Evolutionary conservation across 2,113 vertebrate genomes (phyloP), one percentile per base, ranked within the genome.

Genomic region (Alligator sinensis): DNA sequence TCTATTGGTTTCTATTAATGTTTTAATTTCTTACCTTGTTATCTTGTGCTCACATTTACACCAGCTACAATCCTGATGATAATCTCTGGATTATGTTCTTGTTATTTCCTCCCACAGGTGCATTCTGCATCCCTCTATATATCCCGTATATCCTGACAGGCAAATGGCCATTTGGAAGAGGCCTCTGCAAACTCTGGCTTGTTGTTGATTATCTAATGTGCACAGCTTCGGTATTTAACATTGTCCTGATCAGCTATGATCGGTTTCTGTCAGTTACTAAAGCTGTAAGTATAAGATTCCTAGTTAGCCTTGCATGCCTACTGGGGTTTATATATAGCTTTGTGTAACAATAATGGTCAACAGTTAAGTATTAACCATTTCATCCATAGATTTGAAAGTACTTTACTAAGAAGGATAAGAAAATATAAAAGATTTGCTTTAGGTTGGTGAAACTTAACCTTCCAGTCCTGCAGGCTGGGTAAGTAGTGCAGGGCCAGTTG

Each of bases 161-260:
- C 75, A 93, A 38, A 0, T 99, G 98, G 99, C 96, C 94, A 4
- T 97, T 99, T 92, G 98, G 98, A 92, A 97, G 94, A 86, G 90
- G 92, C 8, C 24, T 99, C 22, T 99, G 99, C 92, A 98, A 98
- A 76, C 96, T 99, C 78, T 99, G 99, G 99, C 98, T 99, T 77
- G 93, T 98, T 74, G 86, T 96, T 93, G 99, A 99, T 97, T 99
- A 99, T 94, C 97, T 99, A 11, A 64, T 99, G 84, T 99, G 99
- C 63, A 97, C 99, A 22, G 97, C 99, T 2, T 99, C 99, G 8
- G 98, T 98, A 85, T 99, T 99, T 95, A 99, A 95, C 96, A 98
- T 99, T 4, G 98, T 99, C 80, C 98, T 99, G 84, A 99, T 99
- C 98, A 99, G 99, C 96, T 99, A 99, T 1, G 99, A 99, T 95